A percentile compares a stretch with the other conserved stretches of the same genome.
Conservation (phyloP, 2,888 invertebrate species). For the Drosophila austrosaltans region DNA sequence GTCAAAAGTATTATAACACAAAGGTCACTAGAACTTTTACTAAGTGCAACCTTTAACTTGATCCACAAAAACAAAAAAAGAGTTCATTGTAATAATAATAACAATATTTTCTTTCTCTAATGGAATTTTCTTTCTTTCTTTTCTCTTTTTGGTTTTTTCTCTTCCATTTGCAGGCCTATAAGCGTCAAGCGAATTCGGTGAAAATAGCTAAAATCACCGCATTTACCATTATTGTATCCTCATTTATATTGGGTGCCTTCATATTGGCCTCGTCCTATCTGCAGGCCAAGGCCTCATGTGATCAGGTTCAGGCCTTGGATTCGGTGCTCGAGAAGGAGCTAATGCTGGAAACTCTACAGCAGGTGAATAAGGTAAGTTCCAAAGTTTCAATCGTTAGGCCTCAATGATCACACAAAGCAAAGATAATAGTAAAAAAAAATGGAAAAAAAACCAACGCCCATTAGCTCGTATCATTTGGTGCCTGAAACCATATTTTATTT, state of each 20-base stretch:
- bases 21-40: constrained; percentile 35
- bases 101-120: constrained; percentile 10
- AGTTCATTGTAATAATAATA: background rate
- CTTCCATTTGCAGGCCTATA: constrained; percentile 88
- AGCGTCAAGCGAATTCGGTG: constrained; percentile 89
- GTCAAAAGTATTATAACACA: constrained; percentile 21
- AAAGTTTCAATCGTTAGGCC: constrained; percentile 41
- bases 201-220: constrained; percentile 94
- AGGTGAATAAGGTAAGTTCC: constrained; percentile 86
- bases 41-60: background rate
- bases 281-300: constrained; percentile 91
- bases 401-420: constrained; percentile 42
- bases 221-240: constrained; percentile 91
- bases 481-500: constrained; percentile 42
- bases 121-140: background rate
- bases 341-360: constrained; percentile 88
- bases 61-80: background rate
- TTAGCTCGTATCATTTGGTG: constrained; percentile 51
- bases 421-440: too few relatives aligned
- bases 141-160: background rate
- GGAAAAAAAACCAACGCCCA: constrained; percentile 17
- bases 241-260: constrained; percentile 92
- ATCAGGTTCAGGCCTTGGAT: constrained; percentile 88
- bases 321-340: constrained; percentile 88
- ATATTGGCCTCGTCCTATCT: constrained; percentile 93